These are phyloP conservation scores for Diachrysia chrysitis DNA, from an alignment of 2,888 invertebrate genomes.

Conservation along the genomic window DNA sequence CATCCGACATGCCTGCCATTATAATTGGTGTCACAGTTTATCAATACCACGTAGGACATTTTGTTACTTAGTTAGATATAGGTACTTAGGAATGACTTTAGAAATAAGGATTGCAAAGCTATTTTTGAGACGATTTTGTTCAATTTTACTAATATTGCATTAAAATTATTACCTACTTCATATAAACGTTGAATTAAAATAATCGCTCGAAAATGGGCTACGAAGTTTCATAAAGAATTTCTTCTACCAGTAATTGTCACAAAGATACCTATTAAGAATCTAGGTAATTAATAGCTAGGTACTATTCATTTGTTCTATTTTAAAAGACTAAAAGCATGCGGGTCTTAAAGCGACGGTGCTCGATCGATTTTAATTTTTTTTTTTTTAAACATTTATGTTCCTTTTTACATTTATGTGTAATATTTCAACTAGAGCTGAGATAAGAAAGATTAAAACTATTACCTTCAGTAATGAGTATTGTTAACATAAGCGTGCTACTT, in stretches of 20 bases:
- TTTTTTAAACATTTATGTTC: too few species aligned
- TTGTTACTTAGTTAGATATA: conserved; percentile 8
- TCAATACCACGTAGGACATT: conserved; percentile 48
- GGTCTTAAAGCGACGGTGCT: too few species aligned
- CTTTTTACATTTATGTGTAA: neutral
- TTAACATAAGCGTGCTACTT: neutral
- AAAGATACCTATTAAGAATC: too few species aligned
- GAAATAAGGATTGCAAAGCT: conserved; percentile 6
- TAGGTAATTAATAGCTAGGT: too few species aligned
- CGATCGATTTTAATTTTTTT: too few species aligned
- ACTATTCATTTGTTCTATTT: neutral
- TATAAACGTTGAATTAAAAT: too few species aligned
- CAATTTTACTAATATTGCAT: too few species aligned
- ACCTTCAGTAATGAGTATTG: conserved; percentile 6
- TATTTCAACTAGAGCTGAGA: neutral
- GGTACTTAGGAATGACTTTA: conserved; percentile 25
- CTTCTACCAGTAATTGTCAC: neutral
- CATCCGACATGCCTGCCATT: conserved; percentile 68
- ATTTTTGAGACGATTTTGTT: neutral
- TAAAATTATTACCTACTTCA: too few species aligned
- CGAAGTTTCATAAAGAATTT: too few species aligned
- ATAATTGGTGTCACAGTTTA: conserved; percentile 74
- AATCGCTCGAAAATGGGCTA: too few species aligned
- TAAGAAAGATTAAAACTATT: conserved; percentile 7
- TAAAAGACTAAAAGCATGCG: too few species aligned